phyloP scores from a whole-genome alignment of 2,113 vertebrate species.

The Tyrannus savana region DNA sequence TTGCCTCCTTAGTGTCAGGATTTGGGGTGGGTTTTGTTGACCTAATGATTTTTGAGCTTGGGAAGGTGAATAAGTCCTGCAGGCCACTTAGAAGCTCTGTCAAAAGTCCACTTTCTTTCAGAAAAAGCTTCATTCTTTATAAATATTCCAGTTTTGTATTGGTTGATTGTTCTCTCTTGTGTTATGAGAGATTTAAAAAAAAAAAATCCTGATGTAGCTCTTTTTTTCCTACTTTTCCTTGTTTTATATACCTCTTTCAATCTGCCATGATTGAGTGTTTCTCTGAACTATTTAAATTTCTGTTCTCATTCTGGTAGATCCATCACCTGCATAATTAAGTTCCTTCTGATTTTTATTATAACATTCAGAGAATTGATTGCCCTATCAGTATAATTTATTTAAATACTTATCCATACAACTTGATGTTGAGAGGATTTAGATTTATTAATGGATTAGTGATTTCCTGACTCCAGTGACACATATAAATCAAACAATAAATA shows the following conservation, averaged over 20 bases:
- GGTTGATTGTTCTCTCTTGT: not conserved
- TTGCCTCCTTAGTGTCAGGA: not conserved
- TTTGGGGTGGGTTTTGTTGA: not conserved
- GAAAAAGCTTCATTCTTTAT: not conserved
- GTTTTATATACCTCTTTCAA: not conserved
- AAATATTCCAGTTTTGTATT: not conserved
- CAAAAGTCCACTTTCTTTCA: not conserved
- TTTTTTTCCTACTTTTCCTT: not conserved
- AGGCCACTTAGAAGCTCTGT: not conserved
- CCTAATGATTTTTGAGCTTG: not conserved
- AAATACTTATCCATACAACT: not conserved
- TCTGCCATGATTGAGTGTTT: not conserved
- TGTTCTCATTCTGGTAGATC: not conserved
- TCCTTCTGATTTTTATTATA: conserved; percentile 8
- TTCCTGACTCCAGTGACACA: not conserved
- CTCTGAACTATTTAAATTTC: not conserved
- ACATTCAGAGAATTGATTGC: not conserved
- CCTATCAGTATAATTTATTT: not conserved
- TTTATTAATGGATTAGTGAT: not conserved
- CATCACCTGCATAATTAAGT: not conserved
- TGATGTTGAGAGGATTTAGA: conserved; percentile 14
- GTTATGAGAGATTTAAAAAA: not conserved
- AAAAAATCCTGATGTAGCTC: not conserved
- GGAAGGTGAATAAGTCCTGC: not conserved
- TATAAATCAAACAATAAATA: conserved; percentile 1